Evolutionary conservation across 2,888 invertebrate genomes (phyloP), one percentile per base, ranked within the genome.

Genomic region (Mimas tiliae): DNA sequence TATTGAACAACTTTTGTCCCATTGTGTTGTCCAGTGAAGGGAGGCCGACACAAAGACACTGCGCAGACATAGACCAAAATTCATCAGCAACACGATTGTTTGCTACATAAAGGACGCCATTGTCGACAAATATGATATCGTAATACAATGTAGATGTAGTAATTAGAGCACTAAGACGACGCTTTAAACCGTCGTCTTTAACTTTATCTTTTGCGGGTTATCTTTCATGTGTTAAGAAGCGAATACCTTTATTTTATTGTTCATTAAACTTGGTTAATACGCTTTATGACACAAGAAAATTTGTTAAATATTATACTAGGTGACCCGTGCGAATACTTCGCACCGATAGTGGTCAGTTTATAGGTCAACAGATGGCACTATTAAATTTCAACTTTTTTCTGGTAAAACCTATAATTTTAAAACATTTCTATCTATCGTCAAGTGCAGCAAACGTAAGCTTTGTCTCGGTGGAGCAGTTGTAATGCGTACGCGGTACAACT

Each of bases 51-150:
- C 93, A 93, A 92, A 93, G 92, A 92, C 92, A 88, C 87, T 83
- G 83, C 84, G 84, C 88, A 91, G 92, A 92, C 92, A 91, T 91
- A 91, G 90, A 89, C 92, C 93, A 90, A 93, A 93, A 93, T 93
- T 93, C 93, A 93, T 93, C 93, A 93, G 92, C 91, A 88, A 91
- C 90, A 86, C 90, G 93, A 93, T 93, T 93, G 93, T 93, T 92
- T 92, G 91, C 90, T 86, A 91, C 91, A 93, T 93, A 93, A 93
- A 93, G 91, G 93, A 87, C 87, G 89, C 89, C 80, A 91, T 93
- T 92, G 92, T 92, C 88, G 88, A 91, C 91, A 91, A 92, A 91
- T 92, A 92, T 91, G 91, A 93, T 91, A 91, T 89, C 89, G 89
- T 87, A 86, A 90, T 85, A 92, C 89, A 91, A 91, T 89, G 90